A percentile compares a stretch with the other conserved stretches of the same genome.
Conservation (phyloP, 2,113 vertebrate genomes). For the Rhea americana region DNA sequence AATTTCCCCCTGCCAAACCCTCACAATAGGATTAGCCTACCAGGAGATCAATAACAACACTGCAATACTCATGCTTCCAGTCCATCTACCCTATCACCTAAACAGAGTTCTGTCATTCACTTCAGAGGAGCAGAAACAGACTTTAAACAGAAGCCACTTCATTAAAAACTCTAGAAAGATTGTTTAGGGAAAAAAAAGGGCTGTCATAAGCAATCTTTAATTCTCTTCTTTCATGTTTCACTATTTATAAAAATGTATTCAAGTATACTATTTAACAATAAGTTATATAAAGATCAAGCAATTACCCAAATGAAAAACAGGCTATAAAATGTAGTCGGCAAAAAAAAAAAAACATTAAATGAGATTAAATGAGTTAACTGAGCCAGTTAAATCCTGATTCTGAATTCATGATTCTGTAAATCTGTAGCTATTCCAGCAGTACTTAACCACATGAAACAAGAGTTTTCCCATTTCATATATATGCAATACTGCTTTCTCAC, state of each 20-base stretch:
- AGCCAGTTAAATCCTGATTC: neutral
- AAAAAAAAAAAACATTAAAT: neutral
- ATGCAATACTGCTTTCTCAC: neutral
- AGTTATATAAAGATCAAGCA: neutral
- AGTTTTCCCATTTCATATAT: neutral
- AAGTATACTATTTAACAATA: neutral
- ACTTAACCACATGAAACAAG: neutral
- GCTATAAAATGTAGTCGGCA: neutral
- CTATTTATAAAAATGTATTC: accelerated
- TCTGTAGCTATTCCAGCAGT: neutral
- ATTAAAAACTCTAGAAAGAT: neutral
- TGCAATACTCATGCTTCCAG: neutral
- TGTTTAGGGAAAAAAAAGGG: neutral
- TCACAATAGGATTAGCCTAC: neutral
- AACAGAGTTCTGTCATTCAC: neutral
- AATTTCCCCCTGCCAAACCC: neutral
- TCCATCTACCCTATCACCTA: neutral
- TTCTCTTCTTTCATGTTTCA: neutral
- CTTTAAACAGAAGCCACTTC: neutral
- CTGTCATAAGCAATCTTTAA: neutral
- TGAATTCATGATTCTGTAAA: neutral
- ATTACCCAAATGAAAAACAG: neutral
- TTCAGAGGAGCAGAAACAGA: neutral
- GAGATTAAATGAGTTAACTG: neutral
- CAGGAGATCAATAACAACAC: neutral